Conservation (phyloP, 2,113 vertebrate species). For the Natator depressus region DNA sequence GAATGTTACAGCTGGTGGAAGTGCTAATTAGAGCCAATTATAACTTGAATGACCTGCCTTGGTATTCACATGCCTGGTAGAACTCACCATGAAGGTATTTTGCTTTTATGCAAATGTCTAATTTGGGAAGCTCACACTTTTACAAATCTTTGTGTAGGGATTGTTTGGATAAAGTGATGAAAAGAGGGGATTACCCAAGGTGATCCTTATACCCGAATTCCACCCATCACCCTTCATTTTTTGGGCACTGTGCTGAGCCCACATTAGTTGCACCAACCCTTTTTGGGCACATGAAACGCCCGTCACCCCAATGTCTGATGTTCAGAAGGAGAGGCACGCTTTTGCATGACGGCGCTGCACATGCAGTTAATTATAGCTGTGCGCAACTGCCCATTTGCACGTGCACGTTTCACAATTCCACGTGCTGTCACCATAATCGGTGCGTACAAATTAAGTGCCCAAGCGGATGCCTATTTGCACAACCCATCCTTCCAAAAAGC, state of each 20-base stretch:
- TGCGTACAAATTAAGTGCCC: not conserved
- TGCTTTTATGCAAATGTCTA: not conserved
- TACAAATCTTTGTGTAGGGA: not conserved
- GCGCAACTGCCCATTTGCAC: not conserved
- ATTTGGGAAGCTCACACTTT: not conserved
- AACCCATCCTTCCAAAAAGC: not conserved
- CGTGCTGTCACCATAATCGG: not conserved
- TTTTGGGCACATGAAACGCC: not conserved
- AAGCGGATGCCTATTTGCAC: not conserved
- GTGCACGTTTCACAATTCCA: not conserved
- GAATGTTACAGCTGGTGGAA: not conserved
- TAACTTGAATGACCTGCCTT: not conserved
- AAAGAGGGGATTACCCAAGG: not conserved
- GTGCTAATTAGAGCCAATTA: not conserved
- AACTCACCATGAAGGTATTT: not conserved
- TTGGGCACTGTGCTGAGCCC: not conserved
- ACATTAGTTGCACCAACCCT: not conserved
- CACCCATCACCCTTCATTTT: not conserved
- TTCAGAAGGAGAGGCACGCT: not conserved
- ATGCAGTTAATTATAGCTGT: not conserved
- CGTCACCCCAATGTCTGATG: too few species aligned
- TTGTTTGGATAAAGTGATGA: not conserved
- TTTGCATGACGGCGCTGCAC: not conserved
- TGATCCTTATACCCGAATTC: not conserved
- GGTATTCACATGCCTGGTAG: not conserved